A percentile compares a stretch with the other conserved stretches of the same genome.
Conservation (phyloP, 2,888 invertebrate genomes). For the Hirtodrosophila cameraria region DNA sequence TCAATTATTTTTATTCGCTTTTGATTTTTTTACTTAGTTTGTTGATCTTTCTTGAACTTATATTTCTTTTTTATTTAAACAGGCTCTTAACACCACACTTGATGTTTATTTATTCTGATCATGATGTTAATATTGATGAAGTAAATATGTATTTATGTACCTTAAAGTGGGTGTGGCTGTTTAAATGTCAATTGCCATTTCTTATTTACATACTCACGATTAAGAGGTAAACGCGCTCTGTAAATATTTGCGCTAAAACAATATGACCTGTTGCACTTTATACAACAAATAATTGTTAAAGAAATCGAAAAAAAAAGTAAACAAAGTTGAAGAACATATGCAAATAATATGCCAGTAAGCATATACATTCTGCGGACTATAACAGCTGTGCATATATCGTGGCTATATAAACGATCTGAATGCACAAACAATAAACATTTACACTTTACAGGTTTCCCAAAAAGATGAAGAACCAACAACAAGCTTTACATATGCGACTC, state of each 20-base stretch:
- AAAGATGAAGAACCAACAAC: constrained; percentile 43
- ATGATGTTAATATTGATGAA: too few species aligned
- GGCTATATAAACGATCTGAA: constrained; percentile 33
- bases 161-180: constrained; percentile 39
- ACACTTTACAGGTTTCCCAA: constrained; percentile 72
- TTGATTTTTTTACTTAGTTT: constrained; percentile 17
- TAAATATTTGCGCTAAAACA: constrained; percentile 67
- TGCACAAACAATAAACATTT: constrained; percentile 59
- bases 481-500: constrained; percentile 62
- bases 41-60: constrained; percentile 10
- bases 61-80: constrained; percentile 8
- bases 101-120: too few species aligned
- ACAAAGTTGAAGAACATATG: constrained; percentile 40
- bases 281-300: constrained; percentile 41
- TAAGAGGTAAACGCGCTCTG: constrained; percentile 66
- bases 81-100: background rate
- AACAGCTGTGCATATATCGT: constrained; percentile 64
- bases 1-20: constrained; percentile 37
- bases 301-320: constrained; percentile 28
- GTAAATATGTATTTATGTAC: constrained; percentile 15
- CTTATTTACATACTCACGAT: constrained; percentile 29
- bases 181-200: constrained; percentile 66
- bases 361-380: constrained; percentile 36
- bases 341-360: constrained; percentile 47
- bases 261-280: constrained; percentile 76